Conservation (phyloP, 2,113 vertebrate genomes). For the Microtus richardsoni region DNA sequence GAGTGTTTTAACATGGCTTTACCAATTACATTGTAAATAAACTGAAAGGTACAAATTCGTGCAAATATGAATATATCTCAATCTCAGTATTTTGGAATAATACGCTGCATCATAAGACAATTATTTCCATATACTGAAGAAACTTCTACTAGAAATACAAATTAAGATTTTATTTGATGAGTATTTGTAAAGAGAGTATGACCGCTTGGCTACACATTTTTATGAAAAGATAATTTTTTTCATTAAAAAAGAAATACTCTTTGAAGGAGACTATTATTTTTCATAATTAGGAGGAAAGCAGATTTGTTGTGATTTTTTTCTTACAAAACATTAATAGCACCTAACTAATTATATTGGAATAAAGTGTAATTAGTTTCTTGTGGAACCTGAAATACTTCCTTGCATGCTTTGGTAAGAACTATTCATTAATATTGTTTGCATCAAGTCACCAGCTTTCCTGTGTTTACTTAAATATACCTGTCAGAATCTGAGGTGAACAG, state of each 20-base stretch:
- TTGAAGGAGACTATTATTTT: neutral
- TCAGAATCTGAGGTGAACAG: constrained; percentile 1
- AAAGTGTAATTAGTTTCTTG: neutral
- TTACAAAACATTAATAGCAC: constrained; percentile 44
- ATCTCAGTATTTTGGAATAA: neutral
- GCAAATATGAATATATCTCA: neutral
- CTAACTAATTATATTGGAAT: constrained; percentile 38
- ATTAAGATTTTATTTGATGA: neutral
- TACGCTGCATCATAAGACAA: neutral
- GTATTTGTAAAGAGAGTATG: neutral
- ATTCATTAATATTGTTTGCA: constrained; percentile 37
- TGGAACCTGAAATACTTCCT: constrained; percentile 26
- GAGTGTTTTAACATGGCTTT: neutral
- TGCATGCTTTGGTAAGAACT: constrained; percentile 23
- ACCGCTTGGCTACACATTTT: neutral
- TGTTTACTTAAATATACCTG: constrained; percentile 1
- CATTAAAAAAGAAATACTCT: neutral
- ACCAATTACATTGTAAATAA: neutral
- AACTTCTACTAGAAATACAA: neutral
- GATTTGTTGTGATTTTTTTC: constrained; percentile 44
- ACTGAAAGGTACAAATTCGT: neutral
- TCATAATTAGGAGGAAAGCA: neutral
- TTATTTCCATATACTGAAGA: neutral
- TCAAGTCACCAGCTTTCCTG: constrained; percentile 24
- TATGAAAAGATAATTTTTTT: constrained; percentile 44